These are phyloP conservation scores for Pedetes capensis DNA, from an alignment of 2,113 vertebrate genomes.

Conservation along the genomic window DNA sequence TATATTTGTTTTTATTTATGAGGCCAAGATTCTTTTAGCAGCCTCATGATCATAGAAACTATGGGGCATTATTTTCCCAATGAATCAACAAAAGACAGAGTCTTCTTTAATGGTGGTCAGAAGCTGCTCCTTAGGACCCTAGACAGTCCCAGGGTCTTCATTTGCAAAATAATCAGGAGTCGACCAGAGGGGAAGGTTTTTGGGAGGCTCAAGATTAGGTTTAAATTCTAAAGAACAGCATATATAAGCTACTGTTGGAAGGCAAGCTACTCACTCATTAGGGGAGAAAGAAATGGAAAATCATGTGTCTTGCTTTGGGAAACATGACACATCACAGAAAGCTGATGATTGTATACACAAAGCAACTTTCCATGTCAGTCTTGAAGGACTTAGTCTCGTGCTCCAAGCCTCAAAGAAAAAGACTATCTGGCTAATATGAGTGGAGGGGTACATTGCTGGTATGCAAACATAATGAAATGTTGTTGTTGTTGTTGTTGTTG, in stretches of 20 bases:
- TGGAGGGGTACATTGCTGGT: background rate
- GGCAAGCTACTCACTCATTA: background rate
- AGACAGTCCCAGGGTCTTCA: background rate
- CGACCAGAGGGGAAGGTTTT: background rate
- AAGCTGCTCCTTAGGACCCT: background rate
- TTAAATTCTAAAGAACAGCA: background rate
- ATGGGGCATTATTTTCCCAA: background rate
- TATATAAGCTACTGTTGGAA: background rate
- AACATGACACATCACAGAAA: background rate
- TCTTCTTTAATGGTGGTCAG: background rate
- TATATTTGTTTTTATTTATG: slow-evolving; percentile 4
- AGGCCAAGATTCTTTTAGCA: background rate
- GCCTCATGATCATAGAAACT: background rate
- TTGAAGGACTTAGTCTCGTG: background rate
- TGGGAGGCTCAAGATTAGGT: background rate
- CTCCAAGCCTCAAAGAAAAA: background rate
- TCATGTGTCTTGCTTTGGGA: background rate
- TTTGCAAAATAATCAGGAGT: background rate
- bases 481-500: no score
- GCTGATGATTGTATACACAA: background rate
- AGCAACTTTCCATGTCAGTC: background rate
- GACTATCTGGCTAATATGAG: background rate
- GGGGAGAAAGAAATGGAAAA: background rate
- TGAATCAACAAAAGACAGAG: background rate
- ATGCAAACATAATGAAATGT: background rate